phyloP scores from a whole-genome alignment of 2,113 vertebrate genomes.

The Dipodomys spectabilis region DNA sequence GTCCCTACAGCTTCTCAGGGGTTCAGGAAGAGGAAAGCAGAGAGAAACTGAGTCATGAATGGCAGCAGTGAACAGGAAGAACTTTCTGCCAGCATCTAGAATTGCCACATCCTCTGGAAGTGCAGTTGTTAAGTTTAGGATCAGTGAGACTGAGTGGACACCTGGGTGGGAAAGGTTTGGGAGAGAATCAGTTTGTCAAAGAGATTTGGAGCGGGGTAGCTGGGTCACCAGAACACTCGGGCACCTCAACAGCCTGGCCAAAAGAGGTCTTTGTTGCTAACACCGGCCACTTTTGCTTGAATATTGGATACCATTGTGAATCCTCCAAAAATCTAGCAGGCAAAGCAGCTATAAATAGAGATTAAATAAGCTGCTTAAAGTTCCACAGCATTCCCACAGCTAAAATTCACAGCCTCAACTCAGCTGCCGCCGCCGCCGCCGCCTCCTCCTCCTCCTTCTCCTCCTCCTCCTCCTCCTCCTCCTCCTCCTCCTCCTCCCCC shows the following conservation, averaged over 20 bases:
- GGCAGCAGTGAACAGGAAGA: neutral
- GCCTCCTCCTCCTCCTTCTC: too few species aligned
- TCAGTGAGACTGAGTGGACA: neutral
- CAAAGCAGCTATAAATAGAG: neutral
- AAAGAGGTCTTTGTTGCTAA: neutral
- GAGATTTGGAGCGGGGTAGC: neutral
- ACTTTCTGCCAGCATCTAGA: neutral
- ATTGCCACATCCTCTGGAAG: neutral
- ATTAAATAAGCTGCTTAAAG: neutral
- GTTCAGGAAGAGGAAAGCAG: neutral
- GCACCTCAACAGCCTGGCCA: neutral
- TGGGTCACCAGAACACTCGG: neutral
- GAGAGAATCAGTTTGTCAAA: neutral
- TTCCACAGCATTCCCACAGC: neutral
- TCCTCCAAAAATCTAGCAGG: neutral
- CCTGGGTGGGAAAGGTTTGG: too few species aligned
- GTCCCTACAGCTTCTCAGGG: fast-evolving
- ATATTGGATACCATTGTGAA: neutral
- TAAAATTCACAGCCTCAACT: neutral
- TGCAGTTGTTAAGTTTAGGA: fast-evolving
- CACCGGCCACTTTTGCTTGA: neutral
- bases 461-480: too few species aligned
- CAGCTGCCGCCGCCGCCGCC: too few species aligned
- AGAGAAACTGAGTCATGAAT: neutral
- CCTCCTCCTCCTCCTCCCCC: too few species aligned